phyloP scores from a whole-genome alignment of 2,113 vertebrate genomes.

The Glaucidium brasilianum region DNA sequence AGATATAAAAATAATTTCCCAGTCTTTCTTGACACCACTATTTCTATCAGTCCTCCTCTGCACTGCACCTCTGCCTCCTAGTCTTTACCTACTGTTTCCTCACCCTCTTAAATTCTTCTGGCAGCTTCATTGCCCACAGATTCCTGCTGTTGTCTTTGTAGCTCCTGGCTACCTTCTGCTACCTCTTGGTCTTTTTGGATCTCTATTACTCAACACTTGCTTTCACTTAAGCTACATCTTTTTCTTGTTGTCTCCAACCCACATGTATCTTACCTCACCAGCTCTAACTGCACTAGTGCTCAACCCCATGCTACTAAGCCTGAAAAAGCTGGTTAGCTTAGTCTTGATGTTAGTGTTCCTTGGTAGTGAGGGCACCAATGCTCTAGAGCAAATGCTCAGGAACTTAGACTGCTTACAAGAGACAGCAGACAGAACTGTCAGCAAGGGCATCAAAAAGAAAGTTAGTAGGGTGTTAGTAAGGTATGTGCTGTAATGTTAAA shows the following conservation, averaged over 20 bases:
- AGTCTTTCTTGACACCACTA: neutral
- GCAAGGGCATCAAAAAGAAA: neutral
- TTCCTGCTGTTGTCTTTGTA: neutral
- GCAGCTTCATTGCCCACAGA: neutral
- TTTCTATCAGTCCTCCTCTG: neutral
- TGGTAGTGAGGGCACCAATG: neutral
- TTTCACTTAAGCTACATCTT: neutral
- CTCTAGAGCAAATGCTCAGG: neutral
- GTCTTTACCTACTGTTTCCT: neutral
- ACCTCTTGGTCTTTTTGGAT: neutral
- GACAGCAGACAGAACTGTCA: neutral
- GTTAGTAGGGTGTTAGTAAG: neutral
- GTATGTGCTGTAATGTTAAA: neutral
- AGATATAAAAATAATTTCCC: neutral
- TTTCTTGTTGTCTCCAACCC: neutral
- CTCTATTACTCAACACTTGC: neutral
- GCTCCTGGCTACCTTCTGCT: neutral
- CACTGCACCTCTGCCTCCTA: neutral
- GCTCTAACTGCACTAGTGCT: neutral
- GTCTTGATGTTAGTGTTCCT: neutral
- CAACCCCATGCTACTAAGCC: neutral
- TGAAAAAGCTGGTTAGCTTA: neutral
- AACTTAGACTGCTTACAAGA: neutral
- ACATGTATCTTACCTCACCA: neutral
- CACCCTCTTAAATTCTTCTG: neutral